A percentile compares a stretch with the other conserved stretches of the same genome.
Conservation (phyloP, 2,888 invertebrate species). For the Cephus runcator region DNA sequence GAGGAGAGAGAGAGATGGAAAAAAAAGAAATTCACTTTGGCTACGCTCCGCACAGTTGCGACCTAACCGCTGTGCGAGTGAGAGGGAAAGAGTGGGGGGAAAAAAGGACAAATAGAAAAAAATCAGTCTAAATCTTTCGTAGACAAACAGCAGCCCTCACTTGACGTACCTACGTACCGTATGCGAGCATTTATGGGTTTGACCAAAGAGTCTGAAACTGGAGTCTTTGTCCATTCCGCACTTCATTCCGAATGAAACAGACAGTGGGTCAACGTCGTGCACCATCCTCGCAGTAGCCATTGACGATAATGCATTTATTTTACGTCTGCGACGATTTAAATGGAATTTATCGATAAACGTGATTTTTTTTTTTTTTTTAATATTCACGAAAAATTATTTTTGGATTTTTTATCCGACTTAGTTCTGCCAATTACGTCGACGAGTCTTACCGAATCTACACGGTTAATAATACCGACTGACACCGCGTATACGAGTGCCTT, state of each 20-base stretch:
- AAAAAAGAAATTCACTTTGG: not conserved
- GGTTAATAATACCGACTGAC: not conserved
- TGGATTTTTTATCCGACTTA: not conserved
- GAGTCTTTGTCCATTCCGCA: not conserved
- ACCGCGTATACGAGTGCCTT: not conserved
- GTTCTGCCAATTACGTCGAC: not conserved
- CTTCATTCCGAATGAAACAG: not conserved
- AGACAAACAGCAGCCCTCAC: not conserved
- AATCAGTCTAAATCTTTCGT: not conserved
- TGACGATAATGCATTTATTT: not conserved
- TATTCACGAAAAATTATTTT: not conserved
- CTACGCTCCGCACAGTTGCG: not conserved
- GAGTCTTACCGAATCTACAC: not conserved
- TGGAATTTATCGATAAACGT: conserved; percentile 3
- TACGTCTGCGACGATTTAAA: not conserved
- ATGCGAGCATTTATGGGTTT: no score
- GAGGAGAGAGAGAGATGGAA: not conserved
- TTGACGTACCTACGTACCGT: not conserved
- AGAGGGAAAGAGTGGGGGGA: no score
- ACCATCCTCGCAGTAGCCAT: not conserved
- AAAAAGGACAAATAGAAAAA: not conserved
- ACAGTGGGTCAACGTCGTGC: not conserved
- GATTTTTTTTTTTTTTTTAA: not conserved
- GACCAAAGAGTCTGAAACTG: not conserved
- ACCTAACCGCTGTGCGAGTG: not conserved